These are phyloP conservation scores for Dorcus hopei DNA, from an alignment of 2,888 invertebrate genomes.

Conservation along the genomic window DNA sequence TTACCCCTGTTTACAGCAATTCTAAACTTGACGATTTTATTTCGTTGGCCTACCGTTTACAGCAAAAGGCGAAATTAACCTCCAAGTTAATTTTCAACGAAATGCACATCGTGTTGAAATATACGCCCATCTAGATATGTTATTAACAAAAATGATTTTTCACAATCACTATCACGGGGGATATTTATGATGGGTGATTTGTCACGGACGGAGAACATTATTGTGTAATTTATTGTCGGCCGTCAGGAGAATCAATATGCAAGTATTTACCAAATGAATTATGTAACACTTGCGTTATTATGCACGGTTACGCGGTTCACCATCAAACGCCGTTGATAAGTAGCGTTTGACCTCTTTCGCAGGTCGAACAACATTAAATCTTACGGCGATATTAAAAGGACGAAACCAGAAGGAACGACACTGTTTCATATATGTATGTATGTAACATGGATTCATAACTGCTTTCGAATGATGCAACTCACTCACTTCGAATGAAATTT, in stretches of 20 bases:
- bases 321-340: conserved; percentile 8
- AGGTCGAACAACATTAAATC: conserved; percentile 10
- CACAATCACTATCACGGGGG: neutral
- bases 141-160: neutral
- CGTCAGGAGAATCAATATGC: conserved; percentile 12
- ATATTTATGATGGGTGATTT: neutral
- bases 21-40: neutral
- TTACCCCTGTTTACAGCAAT: conserved; percentile 2
- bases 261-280: conserved; percentile 10
- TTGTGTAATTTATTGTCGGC: conserved; percentile 7
- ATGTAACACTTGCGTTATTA: conserved; percentile 7
- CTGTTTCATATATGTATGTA: no score
- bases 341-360: conserved; percentile 14
- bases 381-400: conserved; percentile 12
- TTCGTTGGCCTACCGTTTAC: no score
- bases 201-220: conserved; percentile 4
- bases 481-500: no score
- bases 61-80: no score
- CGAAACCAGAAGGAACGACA: neutral
- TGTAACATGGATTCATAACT: no score
- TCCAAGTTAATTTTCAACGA: no score
- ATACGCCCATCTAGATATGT: no score
- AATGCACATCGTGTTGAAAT: no score
- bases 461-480: no score
- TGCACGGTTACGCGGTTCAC: conserved; percentile 3